These are phyloP conservation scores for Drosophila tristis DNA, from an alignment of 1,140 invertebrate genomes.

Conservation along the genomic window DNA sequence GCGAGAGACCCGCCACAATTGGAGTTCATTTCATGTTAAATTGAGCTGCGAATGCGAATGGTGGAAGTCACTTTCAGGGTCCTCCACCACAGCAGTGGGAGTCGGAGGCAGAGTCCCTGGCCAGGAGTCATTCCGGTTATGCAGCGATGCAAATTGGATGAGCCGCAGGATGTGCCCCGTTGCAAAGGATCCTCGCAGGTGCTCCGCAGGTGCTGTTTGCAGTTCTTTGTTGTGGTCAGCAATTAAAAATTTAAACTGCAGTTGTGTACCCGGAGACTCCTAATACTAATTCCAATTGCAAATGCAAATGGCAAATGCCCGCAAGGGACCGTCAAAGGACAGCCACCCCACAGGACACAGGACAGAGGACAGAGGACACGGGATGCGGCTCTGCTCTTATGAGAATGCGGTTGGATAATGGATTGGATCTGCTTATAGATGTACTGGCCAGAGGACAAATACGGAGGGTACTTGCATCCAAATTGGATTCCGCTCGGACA, in stretches of 20 bases:
- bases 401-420: conserved; percentile 38
- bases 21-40: conserved; percentile 13
- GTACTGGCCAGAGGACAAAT: not conserved
- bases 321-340: not conserved
- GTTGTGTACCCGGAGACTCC: not conserved
- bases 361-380: conserved; percentile 2
- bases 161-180: conserved; percentile 9
- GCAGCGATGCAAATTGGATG: conserved; percentile 27
- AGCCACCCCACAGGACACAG: not conserved
- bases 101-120: too few relatives aligned
- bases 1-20: not conserved
- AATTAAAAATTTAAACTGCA: conserved; percentile 52
- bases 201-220: not conserved
- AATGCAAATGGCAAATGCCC: conserved; percentile 9
- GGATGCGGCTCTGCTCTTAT: conserved; percentile 21
- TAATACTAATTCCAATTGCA: conserved; percentile 20
- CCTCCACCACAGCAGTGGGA: too few relatives aligned
- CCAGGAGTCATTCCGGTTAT: not conserved
- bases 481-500: conserved; percentile 10
- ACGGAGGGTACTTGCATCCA: not conserved
- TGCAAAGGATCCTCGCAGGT: not conserved
- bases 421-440: conserved; percentile 15
- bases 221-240: conserved; percentile 35
- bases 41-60: conserved; percentile 2
- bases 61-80: not conserved